A percentile compares a stretch with the other conserved stretches of the same genome.
These are phyloP conservation scores for Torymus auratus DNA, from an alignment of 2,888 invertebrate species.

Conservation along the genomic window DNA sequence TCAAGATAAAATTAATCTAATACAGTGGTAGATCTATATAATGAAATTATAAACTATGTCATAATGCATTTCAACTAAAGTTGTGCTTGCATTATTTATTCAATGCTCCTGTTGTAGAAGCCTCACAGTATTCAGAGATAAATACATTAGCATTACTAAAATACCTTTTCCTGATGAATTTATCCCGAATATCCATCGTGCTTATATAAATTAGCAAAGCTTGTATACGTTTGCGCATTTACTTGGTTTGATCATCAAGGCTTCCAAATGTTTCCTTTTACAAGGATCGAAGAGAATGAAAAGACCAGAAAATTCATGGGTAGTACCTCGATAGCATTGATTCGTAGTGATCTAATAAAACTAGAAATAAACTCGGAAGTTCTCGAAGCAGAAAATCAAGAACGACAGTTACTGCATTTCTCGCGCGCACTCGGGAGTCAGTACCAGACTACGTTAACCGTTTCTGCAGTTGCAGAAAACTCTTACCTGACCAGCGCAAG, in stretches of 20 bases:
- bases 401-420: conserved; percentile 52
- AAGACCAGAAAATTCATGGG: conserved; percentile 28
- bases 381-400: conserved; percentile 47
- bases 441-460: background rate
- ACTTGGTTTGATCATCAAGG: no score
- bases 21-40: no score
- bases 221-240: background rate
- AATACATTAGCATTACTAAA: no score
- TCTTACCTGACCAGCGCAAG: background rate
- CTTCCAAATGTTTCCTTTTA: background rate
- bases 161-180: no score
- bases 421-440: conserved; percentile 6
- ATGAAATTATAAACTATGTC: no score
- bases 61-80: no score
- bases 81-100: no score
- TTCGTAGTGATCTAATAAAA: conserved; percentile 41
- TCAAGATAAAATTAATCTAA: no score
- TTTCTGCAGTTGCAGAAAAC: background rate
- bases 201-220: conserved; percentile 5
- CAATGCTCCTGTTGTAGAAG: no score
- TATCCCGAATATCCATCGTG: background rate
- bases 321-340: conserved; percentile 39
- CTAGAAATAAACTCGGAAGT: conserved; percentile 48
- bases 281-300: background rate
- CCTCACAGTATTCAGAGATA: no score